Evolutionary conservation across 2,888 invertebrate species (phyloP).

Genomic region (Pristionchus maxplancki): DNA sequence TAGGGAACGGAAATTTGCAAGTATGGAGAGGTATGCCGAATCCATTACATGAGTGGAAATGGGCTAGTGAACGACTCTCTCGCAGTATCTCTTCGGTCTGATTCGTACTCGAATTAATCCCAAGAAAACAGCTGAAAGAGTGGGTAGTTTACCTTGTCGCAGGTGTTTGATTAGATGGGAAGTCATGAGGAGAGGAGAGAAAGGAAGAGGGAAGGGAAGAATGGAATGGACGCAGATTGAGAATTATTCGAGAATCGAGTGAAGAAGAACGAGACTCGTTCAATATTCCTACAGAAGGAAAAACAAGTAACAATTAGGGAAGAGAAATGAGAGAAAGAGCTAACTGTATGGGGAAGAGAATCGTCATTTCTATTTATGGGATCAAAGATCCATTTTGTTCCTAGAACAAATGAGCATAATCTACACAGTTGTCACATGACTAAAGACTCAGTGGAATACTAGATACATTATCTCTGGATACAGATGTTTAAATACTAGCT

Average conservation of each 20-base stretch:
- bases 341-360: background rate
- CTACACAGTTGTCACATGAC: no score
- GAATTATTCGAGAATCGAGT: background rate
- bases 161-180: constrained; percentile 7
- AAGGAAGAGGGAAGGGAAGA: background rate
- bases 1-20: background rate
- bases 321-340: background rate
- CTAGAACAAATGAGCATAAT: no score
- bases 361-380: background rate
- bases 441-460: no score
- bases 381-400: background rate
- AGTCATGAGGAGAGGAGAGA: constrained; percentile 26
- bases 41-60: background rate
- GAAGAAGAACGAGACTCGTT: background rate
- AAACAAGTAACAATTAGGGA: constrained; percentile 1
- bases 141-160: constrained; percentile 9
- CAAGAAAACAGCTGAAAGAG: background rate
- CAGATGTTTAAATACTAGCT: no score
- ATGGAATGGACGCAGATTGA: background rate
- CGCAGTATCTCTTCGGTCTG: background rate
- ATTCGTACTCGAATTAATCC: background rate
- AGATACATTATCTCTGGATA: no score
- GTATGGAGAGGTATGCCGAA: background rate
- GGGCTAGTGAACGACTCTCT: background rate
- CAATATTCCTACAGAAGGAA: constrained; percentile 33